These are phyloP conservation scores for Poecile montanus DNA, from an alignment of 2,797 vertebrate genomes.

Conservation along the genomic window DNA sequence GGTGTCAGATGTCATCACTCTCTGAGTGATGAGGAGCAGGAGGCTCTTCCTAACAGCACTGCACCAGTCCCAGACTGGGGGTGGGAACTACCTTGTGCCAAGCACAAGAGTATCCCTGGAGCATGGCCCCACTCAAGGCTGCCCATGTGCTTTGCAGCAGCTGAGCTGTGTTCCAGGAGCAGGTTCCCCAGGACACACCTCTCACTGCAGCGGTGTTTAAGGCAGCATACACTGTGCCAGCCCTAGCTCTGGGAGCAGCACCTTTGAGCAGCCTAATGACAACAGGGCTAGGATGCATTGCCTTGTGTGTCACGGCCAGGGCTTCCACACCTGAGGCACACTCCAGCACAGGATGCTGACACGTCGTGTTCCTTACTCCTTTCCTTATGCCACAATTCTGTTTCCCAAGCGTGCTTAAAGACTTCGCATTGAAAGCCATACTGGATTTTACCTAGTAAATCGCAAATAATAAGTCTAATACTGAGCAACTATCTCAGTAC, in stretches of 20 bases:
- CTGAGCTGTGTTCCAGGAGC: neutral
- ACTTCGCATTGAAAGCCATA: neutral
- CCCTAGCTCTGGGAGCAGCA: neutral
- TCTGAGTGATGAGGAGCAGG: neutral
- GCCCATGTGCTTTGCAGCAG: neutral
- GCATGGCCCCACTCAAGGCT: neutral
- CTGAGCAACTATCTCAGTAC: neutral
- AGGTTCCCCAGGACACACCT: neutral
- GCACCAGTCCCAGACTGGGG: rapidly evolving
- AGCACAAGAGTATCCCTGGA: neutral
- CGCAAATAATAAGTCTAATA: neutral
- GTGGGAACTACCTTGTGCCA: neutral
- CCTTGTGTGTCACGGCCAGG: rapidly evolving
- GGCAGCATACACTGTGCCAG: neutral
- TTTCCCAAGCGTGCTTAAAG: neutral
- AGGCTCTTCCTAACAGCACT: neutral
- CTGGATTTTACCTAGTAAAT: neutral
- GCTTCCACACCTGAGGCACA: neutral
- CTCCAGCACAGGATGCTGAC: rapidly evolving
- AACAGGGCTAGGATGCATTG: neutral
- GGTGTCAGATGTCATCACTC: neutral
- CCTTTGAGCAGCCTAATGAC: neutral
- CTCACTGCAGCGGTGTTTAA: neutral
- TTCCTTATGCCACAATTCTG: neutral
- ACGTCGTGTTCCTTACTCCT: neutral